Conservation (phyloP, 2,113 vertebrate species). For the Phalacrocorax aristotelis region DNA sequence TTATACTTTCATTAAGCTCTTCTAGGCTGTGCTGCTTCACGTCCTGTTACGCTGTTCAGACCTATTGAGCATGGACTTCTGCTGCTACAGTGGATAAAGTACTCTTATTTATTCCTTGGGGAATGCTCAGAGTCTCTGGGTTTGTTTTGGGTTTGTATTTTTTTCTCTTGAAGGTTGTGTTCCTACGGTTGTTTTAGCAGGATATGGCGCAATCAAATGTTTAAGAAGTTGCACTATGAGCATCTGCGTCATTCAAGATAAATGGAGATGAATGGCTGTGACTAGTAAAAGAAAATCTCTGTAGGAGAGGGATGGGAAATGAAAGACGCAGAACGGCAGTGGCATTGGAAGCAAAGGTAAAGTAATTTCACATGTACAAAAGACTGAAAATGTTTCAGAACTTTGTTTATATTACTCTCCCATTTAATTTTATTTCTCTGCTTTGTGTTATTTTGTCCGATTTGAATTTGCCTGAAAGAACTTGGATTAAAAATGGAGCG, state of each 20-base stretch:
- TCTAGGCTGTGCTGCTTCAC: background rate
- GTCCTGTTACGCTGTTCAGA: background rate
- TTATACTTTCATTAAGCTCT: background rate
- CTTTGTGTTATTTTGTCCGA: background rate
- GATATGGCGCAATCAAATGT: background rate
- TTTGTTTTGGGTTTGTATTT: background rate
- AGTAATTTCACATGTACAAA: background rate
- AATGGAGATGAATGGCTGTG: background rate
- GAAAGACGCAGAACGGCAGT: background rate
- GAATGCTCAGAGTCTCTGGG: background rate
- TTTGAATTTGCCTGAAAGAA: background rate
- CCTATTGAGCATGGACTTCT: background rate
- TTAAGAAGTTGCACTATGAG: background rate
- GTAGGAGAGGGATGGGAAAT: background rate
- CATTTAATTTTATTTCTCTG: background rate
- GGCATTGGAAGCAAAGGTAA: background rate
- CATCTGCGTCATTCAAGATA: background rate
- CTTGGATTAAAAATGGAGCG: background rate
- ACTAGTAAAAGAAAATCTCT: background rate
- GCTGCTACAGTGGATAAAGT: background rate
- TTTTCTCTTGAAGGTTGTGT: background rate
- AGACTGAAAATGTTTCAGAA: background rate
- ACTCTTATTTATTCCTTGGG: background rate
- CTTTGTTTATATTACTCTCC: background rate
- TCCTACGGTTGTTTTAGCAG: constrained; percentile 6